A percentile compares a stretch with the other conserved stretches of the same genome.
Conservation (phyloP, 2,113 vertebrate genomes). For the Tachuris rubrigastra region DNA sequence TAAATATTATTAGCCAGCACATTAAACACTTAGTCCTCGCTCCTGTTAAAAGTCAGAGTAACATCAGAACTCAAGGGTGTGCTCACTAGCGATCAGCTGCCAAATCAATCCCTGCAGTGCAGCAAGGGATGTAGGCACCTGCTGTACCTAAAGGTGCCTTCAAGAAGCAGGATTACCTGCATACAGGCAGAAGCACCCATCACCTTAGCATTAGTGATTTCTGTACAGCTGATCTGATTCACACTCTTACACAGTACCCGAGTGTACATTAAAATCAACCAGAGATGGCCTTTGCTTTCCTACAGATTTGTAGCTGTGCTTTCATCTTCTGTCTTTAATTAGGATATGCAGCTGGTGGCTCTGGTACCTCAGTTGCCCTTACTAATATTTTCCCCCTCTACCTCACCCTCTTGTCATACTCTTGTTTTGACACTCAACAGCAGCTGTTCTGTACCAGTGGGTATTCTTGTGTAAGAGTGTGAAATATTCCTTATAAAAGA, state of each 20-base stretch:
- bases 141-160: not conserved
- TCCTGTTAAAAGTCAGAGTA: not conserved
- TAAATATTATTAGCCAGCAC: not conserved
- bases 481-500: not conserved
- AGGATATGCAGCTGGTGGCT: not conserved
- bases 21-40: not conserved
- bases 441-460: not conserved
- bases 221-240: not conserved
- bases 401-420: not conserved
- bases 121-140: not conserved
- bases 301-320: not conserved
- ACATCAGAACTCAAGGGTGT: not conserved
- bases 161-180: not conserved
- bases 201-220: not conserved
- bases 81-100: rapidly evolving
- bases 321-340: not conserved
- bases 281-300: not conserved
- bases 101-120: not conserved
- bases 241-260: not conserved
- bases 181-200: not conserved
- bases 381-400: not conserved
- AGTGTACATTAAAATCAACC: not conserved
- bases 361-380: not conserved
- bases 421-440: not conserved
- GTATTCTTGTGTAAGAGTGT: not conserved